A percentile compares a stretch with the other conserved stretches of the same genome.
Evolutionary conservation across 2,888 invertebrate genomes (phyloP).

Genomic region (Cosmia trapezina): DNA sequence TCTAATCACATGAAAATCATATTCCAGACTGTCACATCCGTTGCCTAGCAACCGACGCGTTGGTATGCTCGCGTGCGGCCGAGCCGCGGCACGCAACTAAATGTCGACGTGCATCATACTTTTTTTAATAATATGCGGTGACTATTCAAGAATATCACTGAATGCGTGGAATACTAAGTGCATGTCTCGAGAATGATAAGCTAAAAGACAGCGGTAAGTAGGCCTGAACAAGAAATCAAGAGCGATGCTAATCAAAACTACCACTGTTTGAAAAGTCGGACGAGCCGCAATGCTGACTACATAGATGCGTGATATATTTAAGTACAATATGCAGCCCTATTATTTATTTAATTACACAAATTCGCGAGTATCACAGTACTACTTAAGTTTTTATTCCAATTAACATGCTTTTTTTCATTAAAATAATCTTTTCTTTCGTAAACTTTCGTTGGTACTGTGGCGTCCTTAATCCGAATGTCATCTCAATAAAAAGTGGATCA

Average conservation of each 20-base stretch:
- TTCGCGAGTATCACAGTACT: constrained; percentile 22
- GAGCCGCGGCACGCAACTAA: constrained; percentile 59
- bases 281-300: constrained; percentile 20
- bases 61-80: constrained; percentile 58
- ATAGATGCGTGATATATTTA: constrained; percentile 44
- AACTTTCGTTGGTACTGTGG: not conserved
- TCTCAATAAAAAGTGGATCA: constrained; percentile 63
- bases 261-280: constrained; percentile 42
- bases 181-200: constrained; percentile 40
- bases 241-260: constrained; percentile 49
- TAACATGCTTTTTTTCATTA: constrained; percentile 16
- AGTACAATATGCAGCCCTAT: constrained; percentile 30
- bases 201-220: constrained; percentile 43
- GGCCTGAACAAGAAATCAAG: constrained; percentile 57
- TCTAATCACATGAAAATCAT: constrained; percentile 39
- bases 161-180: constrained; percentile 56
- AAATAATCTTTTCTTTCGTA: not conserved
- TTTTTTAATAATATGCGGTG: constrained; percentile 59
- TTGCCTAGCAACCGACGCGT: constrained; percentile 59
- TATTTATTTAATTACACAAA: constrained; percentile 40
- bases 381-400: constrained; percentile 43
- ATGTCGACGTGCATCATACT: constrained; percentile 63
- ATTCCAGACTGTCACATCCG: constrained; percentile 52
- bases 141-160: constrained; percentile 54
- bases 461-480: constrained; percentile 52